phyloP scores from a whole-genome alignment of 2,888 invertebrate species.

The Macropis europaea region DNA sequence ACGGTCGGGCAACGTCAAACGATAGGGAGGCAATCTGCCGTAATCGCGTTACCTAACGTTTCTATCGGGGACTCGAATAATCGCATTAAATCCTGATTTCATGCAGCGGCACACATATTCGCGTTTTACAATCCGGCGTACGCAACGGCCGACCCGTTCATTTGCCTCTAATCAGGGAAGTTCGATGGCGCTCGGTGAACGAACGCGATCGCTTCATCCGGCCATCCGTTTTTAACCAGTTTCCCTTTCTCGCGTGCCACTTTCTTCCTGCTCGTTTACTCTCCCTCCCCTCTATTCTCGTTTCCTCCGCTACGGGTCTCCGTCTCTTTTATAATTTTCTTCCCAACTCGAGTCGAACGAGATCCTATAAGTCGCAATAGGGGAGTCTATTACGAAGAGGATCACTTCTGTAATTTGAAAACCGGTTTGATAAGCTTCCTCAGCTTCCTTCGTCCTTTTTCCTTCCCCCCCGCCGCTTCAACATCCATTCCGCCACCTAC shows the following conservation, averaged over 20 bases:
- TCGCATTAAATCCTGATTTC: conserved; percentile 38
- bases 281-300: conserved; percentile 36
- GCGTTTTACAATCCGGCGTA: conserved; percentile 33
- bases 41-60: not conserved
- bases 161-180: conserved; percentile 26
- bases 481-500: conserved; percentile 20
- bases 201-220: not conserved
- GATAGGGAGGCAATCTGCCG: not conserved
- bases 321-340: conserved; percentile 62
- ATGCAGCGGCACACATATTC: conserved; percentile 24
- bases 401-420: conserved; percentile 75
- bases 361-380: conserved; percentile 74
- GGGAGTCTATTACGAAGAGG: conserved; percentile 73
- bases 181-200: conserved; percentile 27
- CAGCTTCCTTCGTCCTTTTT: conserved; percentile 33
- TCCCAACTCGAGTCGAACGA: conserved; percentile 60
- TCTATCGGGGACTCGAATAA: conserved; percentile 20
- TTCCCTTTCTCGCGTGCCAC: not conserved
- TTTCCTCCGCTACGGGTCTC: conserved; percentile 36
- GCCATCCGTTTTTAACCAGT: conserved; percentile 2
- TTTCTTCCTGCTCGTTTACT: conserved; percentile 16
- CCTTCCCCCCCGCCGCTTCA: conserved; percentile 7
- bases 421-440: conserved; percentile 70
- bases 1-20: not conserved
- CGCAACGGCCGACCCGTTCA: conserved; percentile 8